Percentiles rank a stretch among this genome's conserved stretches.
phyloP scores from a whole-genome alignment of 1,140 invertebrate genomes.

The Zeugodacus cucurbitae region DNA sequence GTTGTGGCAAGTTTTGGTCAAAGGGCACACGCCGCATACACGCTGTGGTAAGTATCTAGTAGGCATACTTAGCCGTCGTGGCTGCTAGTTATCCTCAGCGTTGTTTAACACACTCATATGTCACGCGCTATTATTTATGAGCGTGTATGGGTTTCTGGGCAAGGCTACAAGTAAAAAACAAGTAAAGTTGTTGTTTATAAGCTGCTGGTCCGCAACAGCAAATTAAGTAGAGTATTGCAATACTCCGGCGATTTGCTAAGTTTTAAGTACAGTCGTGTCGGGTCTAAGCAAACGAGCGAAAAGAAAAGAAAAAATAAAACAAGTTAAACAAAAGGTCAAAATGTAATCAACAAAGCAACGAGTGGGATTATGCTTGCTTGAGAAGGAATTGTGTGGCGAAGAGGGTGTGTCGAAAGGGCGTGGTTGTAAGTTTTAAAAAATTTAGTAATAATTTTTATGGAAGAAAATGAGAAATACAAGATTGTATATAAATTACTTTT shows the following conservation, averaged over 20 bases:
- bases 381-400: too few relatives aligned
- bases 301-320: neutral
- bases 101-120: neutral
- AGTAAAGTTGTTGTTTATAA: neutral
- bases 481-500: too few relatives aligned
- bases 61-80: neutral
- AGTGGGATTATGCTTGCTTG: too few relatives aligned
- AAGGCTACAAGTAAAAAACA: too few relatives aligned
- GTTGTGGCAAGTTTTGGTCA: neutral
- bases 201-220: constrained; percentile 41
- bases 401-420: too few relatives aligned
- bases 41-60: neutral
- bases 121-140: constrained; percentile 57
- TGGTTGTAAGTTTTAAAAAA: too few relatives aligned
- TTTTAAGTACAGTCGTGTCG: constrained; percentile 45
- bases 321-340: neutral
- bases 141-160: neutral
- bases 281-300: neutral
- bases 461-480: too few relatives aligned
- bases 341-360: neutral
- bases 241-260: constrained; percentile 60
- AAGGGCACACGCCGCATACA: neutral
- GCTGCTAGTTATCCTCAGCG: neutral
- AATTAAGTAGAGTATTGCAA: constrained; percentile 57
- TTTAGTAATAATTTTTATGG: too few relatives aligned